phyloP scores from a whole-genome alignment of 2,888 invertebrate species.

The Nymphalis urticae region DNA sequence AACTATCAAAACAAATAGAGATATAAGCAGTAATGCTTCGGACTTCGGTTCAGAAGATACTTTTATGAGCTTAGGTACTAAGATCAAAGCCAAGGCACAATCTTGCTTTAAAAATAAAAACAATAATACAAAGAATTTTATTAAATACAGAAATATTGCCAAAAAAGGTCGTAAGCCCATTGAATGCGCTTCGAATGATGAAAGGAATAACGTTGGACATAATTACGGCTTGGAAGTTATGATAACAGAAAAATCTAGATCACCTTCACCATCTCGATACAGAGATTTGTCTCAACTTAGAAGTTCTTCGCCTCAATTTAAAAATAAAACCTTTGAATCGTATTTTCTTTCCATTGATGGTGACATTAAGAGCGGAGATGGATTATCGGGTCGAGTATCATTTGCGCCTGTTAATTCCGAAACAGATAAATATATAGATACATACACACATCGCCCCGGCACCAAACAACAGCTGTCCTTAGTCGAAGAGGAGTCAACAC shows the following conservation, averaged over 20 bases:
- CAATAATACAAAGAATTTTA: conserved; percentile 57
- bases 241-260: conserved; percentile 58
- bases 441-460: conserved; percentile 58
- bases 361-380: conserved; percentile 48
- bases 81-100: conserved; percentile 78
- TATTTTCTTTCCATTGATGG: conserved; percentile 64
- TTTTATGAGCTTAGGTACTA: conserved; percentile 74
- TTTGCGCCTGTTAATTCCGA: conserved; percentile 54
- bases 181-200: conserved; percentile 53
- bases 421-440: conserved; percentile 61
- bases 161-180: conserved; percentile 60
- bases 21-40: conserved; percentile 70
- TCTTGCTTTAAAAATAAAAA: conserved; percentile 59
- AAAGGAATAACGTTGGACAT: conserved; percentile 44
- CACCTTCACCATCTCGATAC: conserved; percentile 55
- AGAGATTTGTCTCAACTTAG: conserved; percentile 51
- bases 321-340: conserved; percentile 60
- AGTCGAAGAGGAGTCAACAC: conserved; percentile 77
- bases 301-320: conserved; percentile 58
- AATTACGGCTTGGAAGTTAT: conserved; percentile 69
- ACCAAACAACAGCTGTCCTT: conserved; percentile 72
- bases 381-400: conserved; percentile 54
- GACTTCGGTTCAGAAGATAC: conserved; percentile 79
- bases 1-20: conserved; percentile 50
- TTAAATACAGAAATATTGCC: conserved; percentile 65